Conservation (phyloP, 2,797 vertebrate genomes). For the Poecilia gillii region DNA sequence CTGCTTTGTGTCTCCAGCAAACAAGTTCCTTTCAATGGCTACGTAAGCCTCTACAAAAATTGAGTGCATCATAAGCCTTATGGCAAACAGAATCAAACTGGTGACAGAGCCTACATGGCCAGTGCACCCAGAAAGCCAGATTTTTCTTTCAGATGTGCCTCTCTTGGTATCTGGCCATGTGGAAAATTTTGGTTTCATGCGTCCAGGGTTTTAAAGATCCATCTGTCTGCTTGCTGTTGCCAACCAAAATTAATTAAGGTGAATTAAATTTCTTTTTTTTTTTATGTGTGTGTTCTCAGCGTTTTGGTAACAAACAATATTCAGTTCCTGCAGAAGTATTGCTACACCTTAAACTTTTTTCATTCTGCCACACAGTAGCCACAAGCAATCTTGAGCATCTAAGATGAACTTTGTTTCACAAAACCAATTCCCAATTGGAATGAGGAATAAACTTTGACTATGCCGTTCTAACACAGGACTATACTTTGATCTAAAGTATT, state of each 20-base stretch:
- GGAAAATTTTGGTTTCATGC: slow-evolving; percentile 12
- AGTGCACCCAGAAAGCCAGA: slow-evolving; percentile 7
- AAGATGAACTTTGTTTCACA: neutral
- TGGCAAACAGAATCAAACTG: slow-evolving; percentile 19
- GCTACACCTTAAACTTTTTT: neutral
- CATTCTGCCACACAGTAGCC: neutral
- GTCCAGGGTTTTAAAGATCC: neutral
- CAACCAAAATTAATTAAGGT: slow-evolving; percentile 12
- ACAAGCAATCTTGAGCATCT: neutral
- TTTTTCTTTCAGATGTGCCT: slow-evolving; percentile 3
- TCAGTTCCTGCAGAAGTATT: neutral
- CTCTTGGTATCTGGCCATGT: neutral
- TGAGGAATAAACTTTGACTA: neutral
- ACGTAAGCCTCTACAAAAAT: slow-evolving; percentile 27
- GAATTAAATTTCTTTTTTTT: neutral
- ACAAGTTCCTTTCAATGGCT: slow-evolving; percentile 44
- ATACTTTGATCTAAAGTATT: neutral
- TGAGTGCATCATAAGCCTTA: neutral
- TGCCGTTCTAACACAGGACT: neutral
- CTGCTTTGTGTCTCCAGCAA: slow-evolving; percentile 63
- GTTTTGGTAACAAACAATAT: neutral
- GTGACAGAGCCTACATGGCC: slow-evolving; percentile 4
- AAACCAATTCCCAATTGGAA: neutral
- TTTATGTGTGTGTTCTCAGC: neutral
- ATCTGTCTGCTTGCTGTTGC: slow-evolving; percentile 20